Evolutionary conservation across 2,113 vertebrate species (phyloP).

Genomic region (Procavia capensis): DNA sequence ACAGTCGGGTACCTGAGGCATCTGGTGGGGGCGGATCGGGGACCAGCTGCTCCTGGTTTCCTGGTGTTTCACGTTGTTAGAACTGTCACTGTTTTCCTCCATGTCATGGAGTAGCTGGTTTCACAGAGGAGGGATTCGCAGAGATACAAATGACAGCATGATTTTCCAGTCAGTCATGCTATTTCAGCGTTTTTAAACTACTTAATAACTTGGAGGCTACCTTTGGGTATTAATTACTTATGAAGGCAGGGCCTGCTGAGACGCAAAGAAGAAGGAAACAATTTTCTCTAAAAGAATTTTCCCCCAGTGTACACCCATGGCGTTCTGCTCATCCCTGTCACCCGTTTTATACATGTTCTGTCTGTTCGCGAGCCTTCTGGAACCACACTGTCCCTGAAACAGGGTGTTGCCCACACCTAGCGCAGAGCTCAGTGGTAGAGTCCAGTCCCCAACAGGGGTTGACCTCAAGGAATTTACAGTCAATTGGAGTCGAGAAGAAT

Average conservation of each 20-base stretch:
- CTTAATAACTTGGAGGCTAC: background rate
- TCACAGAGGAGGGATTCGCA: conserved; percentile 6
- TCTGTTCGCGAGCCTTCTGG: background rate
- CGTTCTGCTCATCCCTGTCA: conserved; percentile 15
- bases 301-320: background rate
- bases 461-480: background rate
- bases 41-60: background rate
- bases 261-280: background rate
- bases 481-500: background rate
- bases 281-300: background rate
- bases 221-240: conserved; percentile 15
- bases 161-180: background rate
- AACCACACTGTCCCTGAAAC: background rate
- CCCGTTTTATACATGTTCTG: background rate
- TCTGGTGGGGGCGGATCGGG: background rate
- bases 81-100: background rate
- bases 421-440: background rate
- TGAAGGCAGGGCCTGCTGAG: background rate
- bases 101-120: background rate
- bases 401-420: background rate
- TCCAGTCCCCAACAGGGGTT: background rate
- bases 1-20: background rate
- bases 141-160: background rate
- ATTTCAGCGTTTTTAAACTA: background rate
- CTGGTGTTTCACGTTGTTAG: background rate